Evolutionary conservation across 2,113 vertebrate genomes (phyloP), one percentile per base, ranked within the genome.

Genomic region (Percopsis transmontana): DNA sequence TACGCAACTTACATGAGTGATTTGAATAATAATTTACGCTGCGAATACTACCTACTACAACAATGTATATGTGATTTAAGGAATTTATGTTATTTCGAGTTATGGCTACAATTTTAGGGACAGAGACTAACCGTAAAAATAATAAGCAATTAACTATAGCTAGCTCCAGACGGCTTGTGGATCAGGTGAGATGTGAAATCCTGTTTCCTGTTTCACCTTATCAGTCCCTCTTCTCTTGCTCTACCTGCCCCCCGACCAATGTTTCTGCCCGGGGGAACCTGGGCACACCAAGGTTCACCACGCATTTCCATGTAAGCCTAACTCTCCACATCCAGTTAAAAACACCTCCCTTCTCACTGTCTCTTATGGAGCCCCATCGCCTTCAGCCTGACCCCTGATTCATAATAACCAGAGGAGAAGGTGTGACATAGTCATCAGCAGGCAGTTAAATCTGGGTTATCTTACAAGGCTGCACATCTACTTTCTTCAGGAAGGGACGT

Each of bases 371-470:
- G 23, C 47, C 16, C 57, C 47, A 58, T 38, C 68, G 58, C 56
- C 70, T 68, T 14, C 5, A 44, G 33, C 45, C 66, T 61, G 59
- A 77, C 74, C 74, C 79, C 54, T 69, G 70, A 71, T 69, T 80
- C 79, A 62, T 41, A 69, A 59, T 40, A 72, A 68, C 70, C 68
- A 62, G 38, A 39, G 52, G 67, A 72, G 63, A 33, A 16, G 2
- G 41, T 73, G 62, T 61, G 50, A 71, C 58, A 48, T 51, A 44
- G 61, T 62, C 33, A 77, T 68, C 42, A 53, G 47, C 5, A 41
- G 57, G 19, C 15, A 42, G 15, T 56, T 58, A 48, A 52, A 72
- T 61, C 33, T 2, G 47, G 23, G 19, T 41, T 7, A 40, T n/a
- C 68, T 62, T 13, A 23, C 47, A 52, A 54, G 18, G 9, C 16